Evolutionary conservation across 2,797 vertebrate species (phyloP).

Genomic region (Silurus lanzhouensis): DNA sequence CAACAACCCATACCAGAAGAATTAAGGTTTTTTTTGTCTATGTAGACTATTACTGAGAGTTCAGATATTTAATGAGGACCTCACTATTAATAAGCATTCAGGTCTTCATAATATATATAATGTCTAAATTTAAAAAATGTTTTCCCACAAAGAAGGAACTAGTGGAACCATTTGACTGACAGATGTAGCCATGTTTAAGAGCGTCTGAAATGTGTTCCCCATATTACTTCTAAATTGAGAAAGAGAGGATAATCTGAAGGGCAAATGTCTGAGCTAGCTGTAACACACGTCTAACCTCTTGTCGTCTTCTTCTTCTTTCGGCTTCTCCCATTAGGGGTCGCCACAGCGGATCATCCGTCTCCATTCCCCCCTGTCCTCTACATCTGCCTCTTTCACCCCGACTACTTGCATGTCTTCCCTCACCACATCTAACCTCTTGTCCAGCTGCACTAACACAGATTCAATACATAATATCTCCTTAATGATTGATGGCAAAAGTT

Average conservation of each 20-base stretch:
- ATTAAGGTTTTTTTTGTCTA: background rate
- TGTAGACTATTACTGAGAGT: background rate
- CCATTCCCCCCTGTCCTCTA: too few species aligned
- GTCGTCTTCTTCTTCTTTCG: background rate
- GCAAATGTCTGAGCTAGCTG: background rate
- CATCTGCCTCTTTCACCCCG: too few species aligned
- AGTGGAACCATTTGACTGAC: background rate
- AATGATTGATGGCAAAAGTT: background rate
- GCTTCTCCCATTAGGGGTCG: too few species aligned
- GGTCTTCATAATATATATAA: background rate
- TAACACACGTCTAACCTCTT: background rate
- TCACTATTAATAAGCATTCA: background rate
- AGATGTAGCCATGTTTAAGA: background rate
- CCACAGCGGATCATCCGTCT: too few species aligned
- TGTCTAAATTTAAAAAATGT: too few species aligned
- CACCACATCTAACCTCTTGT: background rate
- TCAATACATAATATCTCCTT: background rate
- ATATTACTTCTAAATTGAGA: background rate
- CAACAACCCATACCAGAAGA: background rate
- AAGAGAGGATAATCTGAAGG: background rate
- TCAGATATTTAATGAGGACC: background rate
- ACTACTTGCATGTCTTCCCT: too few species aligned
- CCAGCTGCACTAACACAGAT: background rate
- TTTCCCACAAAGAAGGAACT: background rate
- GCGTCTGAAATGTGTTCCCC: background rate